Base-by-base conservation (phyloP, 2,888 invertebrate species). In the Lycocerus yunnanus region DNA sequence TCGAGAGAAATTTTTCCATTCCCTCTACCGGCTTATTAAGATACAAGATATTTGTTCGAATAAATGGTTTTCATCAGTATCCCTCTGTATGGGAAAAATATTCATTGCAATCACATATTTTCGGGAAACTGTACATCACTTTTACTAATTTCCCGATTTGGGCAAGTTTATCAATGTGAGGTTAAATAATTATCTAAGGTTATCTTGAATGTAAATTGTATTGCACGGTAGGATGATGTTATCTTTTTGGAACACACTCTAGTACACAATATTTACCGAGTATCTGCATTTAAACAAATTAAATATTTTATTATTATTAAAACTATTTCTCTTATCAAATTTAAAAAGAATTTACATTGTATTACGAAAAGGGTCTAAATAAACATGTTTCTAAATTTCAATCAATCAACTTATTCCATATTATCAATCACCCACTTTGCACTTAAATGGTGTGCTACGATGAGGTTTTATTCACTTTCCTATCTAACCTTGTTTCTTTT, bases 341-440 rank as follows among this genome's bases (percentile, higher is more conserved):
- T 43, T 43, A 43, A 43, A 43, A 43, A 43, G 43, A 43, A 43
- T 43, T 43, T 43, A n/a, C 43, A 43, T 43, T 43, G 43, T 43
- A 43, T 43, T 43, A 43, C 43, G 8, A n/a, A 43, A 43, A 71
- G 67, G 21, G 71, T 15, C 60, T 59, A 66, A 71, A 66, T 71
- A 71, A 67, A 66, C 67, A 58, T 58, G 60, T 61, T 68, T 66
- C 66, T 20, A 58, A 76, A 77, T 78, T 80, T 78, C 80, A 79
- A 81, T 81, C 81, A 81, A 81, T 81, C 81, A 81, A 74, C 75
- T 76, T 74, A 78, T 77, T 81, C 77, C 76, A 76, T 78, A 79
- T 79, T 81, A 81, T 81, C 81, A 81, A 81, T 81, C 81, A 80
- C 78, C 80, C 77, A 77, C 76, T 78, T 81, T 80, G 76, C 79